A percentile compares a stretch with the other conserved stretches of the same genome.
Evolutionary conservation across 2,113 vertebrate genomes (phyloP).

Genomic region (Oryzias celebensis): DNA sequence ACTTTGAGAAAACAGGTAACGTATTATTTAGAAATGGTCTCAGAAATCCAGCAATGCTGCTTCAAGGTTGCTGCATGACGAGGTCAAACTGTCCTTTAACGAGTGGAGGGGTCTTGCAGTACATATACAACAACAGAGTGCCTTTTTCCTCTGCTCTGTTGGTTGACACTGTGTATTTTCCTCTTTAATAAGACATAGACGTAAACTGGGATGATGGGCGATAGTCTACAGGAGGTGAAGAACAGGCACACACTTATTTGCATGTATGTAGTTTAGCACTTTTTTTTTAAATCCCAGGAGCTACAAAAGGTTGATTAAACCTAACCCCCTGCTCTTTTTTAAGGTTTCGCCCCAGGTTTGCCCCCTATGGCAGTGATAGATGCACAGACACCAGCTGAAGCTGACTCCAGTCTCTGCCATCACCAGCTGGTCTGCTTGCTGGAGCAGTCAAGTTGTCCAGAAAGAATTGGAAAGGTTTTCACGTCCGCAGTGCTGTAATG

Average conservation of each 20-base stretch:
- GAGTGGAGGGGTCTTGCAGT: slow-evolving; percentile 25
- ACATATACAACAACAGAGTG: slow-evolving; percentile 45
- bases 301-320: slow-evolving; percentile 62
- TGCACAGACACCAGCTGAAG: slow-evolving; percentile 51
- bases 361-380: slow-evolving; percentile 64
- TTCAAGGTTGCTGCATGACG: slow-evolving; percentile 43
- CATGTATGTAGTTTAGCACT: slow-evolving; percentile 34
- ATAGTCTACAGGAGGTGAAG: slow-evolving; percentile 35
- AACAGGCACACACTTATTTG: slow-evolving; percentile 54
- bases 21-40: slow-evolving; percentile 15
- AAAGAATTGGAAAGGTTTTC: slow-evolving; percentile 20
- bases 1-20: slow-evolving; percentile 16
- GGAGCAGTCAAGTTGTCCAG: slow-evolving; percentile 15
- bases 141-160: slow-evolving; percentile 37
- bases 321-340: background rate
- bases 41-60: slow-evolving; percentile 46
- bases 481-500: background rate
- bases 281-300: slow-evolving; percentile 31
- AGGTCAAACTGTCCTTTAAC: slow-evolving; percentile 29
- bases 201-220: slow-evolving; percentile 30
- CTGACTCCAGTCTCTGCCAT: slow-evolving; percentile 40
- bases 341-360: slow-evolving; percentile 12
- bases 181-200: slow-evolving; percentile 35
- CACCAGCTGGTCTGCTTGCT: slow-evolving; percentile 18
- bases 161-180: slow-evolving; percentile 19